Evolutionary conservation across 2,797 vertebrate species (phyloP).

Genomic region (Sebastes hubbsi): DNA sequence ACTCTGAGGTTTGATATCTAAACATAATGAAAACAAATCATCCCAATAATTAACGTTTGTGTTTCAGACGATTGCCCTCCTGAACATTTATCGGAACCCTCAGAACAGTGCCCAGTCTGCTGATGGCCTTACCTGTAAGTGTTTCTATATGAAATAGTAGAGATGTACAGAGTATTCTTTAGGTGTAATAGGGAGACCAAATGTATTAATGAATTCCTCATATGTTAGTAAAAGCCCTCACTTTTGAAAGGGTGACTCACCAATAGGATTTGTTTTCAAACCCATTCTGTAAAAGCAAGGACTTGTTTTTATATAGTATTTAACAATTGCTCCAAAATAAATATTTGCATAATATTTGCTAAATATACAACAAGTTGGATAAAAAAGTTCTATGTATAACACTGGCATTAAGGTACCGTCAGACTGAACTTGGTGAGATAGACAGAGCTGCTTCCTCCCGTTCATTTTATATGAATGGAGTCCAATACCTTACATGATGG

Average conservation of each 20-base stretch:
- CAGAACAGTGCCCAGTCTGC: slow-evolving; percentile 99
- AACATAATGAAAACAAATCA: background rate
- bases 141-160: background rate
- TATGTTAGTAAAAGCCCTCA: background rate
- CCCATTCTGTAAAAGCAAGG: background rate
- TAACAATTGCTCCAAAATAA: background rate
- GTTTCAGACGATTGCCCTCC: slow-evolving; percentile 91
- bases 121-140: slow-evolving; percentile 98
- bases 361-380: background rate
- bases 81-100: slow-evolving; percentile 99
- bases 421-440: background rate
- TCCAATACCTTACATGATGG: background rate
- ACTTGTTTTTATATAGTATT: background rate
- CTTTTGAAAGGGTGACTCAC: background rate
- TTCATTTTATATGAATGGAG: background rate
- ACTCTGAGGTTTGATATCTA: background rate
- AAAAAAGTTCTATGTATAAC: background rate
- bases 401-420: background rate
- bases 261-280: background rate
- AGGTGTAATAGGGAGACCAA: background rate
- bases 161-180: background rate
- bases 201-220: background rate
- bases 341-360: too few species aligned
- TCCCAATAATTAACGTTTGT: background rate
- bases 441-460: rapidly evolving